Base-by-base conservation (phyloP, 1,140 invertebrate genomes). In the Drosophila jambulina region DNA sequence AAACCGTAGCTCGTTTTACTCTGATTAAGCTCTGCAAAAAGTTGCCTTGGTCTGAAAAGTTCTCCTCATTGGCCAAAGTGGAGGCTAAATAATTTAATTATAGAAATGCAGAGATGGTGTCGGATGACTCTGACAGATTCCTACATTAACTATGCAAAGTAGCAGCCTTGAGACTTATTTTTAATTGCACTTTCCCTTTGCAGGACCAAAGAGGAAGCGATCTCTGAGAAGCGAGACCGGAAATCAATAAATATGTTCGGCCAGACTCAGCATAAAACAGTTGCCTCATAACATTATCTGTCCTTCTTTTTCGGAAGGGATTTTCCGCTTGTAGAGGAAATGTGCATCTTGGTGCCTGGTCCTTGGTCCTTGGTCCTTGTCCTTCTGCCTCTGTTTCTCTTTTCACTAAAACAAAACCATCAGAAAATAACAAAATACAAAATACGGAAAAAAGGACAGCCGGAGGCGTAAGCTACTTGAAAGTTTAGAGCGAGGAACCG, bases 181-280 rank as follows among this genome's bases (percentile, higher is more conserved):
- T 74, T 87, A 87, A 87, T 87, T 87, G 68, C 67, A 60, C 69
- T 42, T 48, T 63, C 32, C 21, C 27, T 19, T 38, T 21, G 27
- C 34, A 15, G 36, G 25, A 17, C 6, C n/a, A 36, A 34, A 19
- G 12, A n/a, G 15, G 46, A 17, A 25, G 27, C n/a, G 17, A 12
- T 43, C 36, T 34, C 17, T 6, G n/a, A 45, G 13, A 21, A n/a
- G 21, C 29, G n/a, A 27, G 42, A 46, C 61, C 84, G 84, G 84
- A 88, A 84, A 88, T 88, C 84, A 88, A 88, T 88, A 84, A 88
- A 87, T 88, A 88, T 88, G 84, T 88, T 88, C 64, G 58, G 49
- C 45, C 54, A 80, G 79, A 75, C 78, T 78, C 62, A 43, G 67
- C 62, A 43, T 65, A 78, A 83, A 83, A 78, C 71, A 78, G 74